Conservation (phyloP, 2,797 vertebrate species). For the Enteromius unitaeniatus region DNA sequence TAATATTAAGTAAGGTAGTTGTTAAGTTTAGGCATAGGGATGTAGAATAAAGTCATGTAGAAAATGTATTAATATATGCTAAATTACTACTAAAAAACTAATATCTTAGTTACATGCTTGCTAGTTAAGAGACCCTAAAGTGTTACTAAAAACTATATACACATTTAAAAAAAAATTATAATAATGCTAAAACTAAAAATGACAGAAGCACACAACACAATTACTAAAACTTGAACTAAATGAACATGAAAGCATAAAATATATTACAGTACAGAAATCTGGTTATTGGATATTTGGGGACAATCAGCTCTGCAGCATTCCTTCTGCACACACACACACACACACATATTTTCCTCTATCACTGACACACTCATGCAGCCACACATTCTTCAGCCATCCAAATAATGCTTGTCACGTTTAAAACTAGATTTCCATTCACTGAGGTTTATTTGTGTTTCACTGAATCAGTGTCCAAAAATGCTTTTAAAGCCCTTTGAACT, state of each 20-base stretch:
- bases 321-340: constrained; percentile 13
- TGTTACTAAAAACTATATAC: too few relatives aligned
- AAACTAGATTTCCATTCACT: constrained; percentile 64
- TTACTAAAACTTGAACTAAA: not conserved
- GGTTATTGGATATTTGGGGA: not conserved
- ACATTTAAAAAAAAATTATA: too few relatives aligned
- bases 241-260: not conserved
- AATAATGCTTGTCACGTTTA: constrained; percentile 64
- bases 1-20: too few relatives aligned
- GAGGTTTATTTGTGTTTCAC: constrained; percentile 70
- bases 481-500: constrained; percentile 47
- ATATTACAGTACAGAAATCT: too few relatives aligned
- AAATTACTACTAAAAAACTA: too few relatives aligned
- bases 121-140: too few relatives aligned
- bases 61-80: too few relatives aligned
- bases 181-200: too few relatives aligned
- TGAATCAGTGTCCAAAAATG: constrained; percentile 60
- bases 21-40: too few relatives aligned
- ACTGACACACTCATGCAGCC: constrained; percentile 59
- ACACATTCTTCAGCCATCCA: constrained; percentile 62
- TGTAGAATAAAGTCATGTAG: too few relatives aligned
- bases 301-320: not conserved
- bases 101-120: too few relatives aligned
- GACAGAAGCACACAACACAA: not conserved
- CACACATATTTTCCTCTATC: constrained; percentile 57